Conservation (phyloP, 2,113 vertebrate genomes). For the Chascanopsetta lugubris region DNA sequence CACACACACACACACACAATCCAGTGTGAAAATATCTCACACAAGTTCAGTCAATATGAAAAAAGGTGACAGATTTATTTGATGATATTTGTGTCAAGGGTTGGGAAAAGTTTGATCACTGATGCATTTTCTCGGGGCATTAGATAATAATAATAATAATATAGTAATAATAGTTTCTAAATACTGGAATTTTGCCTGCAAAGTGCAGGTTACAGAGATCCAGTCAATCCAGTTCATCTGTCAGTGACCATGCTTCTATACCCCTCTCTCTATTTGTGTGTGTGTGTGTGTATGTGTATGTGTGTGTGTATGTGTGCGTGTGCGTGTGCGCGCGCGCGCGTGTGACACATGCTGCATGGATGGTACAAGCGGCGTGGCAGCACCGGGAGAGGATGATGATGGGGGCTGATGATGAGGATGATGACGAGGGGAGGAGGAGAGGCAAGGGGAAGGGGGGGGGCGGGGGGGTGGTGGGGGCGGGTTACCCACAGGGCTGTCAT, state of each 20-base stretch:
- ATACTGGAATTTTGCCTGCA: too few relatives aligned
- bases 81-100: too few relatives aligned
- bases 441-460: not conserved
- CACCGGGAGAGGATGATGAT: conserved; percentile 18
- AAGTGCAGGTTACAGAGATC: conserved; percentile 56
- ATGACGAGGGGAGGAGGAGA: not conserved
- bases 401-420: conserved; percentile 13
- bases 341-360: conserved; percentile 62
- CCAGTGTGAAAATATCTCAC: conserved; percentile 8
- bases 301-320: not conserved
- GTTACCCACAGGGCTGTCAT: conserved; percentile 41
- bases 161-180: not conserved
- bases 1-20: not conserved
- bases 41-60: not conserved
- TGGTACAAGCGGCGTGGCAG: conserved; percentile 55
- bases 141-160: not conserved
- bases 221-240: conserved; percentile 52
- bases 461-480: not conserved
- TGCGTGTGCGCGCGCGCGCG: too few relatives aligned
- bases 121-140: not conserved
- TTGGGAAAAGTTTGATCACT: not conserved
- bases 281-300: not conserved
- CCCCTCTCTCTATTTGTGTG: conserved; percentile 34
- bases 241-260: conserved; percentile 49
- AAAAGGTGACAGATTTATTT: not conserved